Evolutionary conservation across 2,888 invertebrate species (phyloP), one percentile per base, ranked within the genome.

Genomic region (Cantharis rufa): DNA sequence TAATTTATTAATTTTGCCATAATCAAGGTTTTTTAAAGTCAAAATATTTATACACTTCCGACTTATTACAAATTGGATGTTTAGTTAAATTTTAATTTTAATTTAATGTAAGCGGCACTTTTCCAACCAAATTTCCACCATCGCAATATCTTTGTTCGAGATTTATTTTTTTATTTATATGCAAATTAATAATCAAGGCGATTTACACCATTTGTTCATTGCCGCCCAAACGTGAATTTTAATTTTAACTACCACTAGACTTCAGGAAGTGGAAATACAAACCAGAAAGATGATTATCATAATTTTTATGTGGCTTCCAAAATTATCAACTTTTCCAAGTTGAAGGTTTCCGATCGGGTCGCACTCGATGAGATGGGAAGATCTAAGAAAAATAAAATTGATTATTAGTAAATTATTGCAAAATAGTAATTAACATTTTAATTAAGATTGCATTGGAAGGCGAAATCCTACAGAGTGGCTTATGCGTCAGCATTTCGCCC

Each of bases 401-500:
- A 48, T 11, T 28, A n/a, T 16, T 1, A 1, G 18, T 15, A 27
- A 9, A 27, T 16, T 28, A 27, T 16, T 28, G 15, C 21, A 4
- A 28, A 28, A 69, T 32, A 1, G 1, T 32, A 13, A 69, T 28
- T 15, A 69, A 62, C 70, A 70, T 62, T 70, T 70, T 62, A 70
- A 24, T 70, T 62, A 16, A 15, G 61, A 62, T 21, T 61, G 9
- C 15, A 24, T 15, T 62, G 70, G 70, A 62, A 48, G 62, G 27
- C n/a, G 13, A 70, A 32, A 62, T 70, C 71, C 71, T 71, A 71
- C 71, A 62, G 70, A 27, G 63, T 62, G 11, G 27, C 27, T n/a
- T 28, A 71, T 71, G 71, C 71, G 71, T 71, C 71, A 71, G 28
- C 71, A n/a, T 71, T 71, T 71, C 71, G 63, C 71, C 64, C 27